Conservation (phyloP, 2,113 vertebrate species). For the Perognathus longimembris region DNA sequence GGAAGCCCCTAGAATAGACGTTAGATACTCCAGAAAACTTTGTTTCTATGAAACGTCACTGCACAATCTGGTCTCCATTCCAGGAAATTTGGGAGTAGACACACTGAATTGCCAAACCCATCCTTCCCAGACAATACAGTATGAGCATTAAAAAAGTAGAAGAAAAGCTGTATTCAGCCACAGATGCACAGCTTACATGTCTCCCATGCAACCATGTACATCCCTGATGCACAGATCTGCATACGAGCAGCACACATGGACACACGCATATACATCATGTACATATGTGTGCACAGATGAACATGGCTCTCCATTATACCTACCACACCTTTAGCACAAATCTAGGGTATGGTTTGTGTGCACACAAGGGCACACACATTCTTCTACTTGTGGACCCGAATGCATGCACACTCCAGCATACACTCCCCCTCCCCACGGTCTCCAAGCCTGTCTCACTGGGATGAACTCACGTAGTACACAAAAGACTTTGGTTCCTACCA, state of each 20-base stretch:
- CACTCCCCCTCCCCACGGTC: fast-evolving
- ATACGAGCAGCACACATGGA: not conserved
- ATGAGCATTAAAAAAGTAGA: not conserved
- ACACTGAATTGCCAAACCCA: not conserved
- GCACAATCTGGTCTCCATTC: not conserved
- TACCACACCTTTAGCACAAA: not conserved
- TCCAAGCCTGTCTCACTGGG: not conserved
- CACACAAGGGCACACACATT: not conserved
- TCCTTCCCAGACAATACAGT: not conserved
- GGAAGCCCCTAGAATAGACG: not conserved
- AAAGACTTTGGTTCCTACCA: not conserved
- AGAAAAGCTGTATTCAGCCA: not conserved
- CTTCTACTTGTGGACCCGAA: not conserved
- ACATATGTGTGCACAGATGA: not conserved
- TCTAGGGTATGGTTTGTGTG: no score
- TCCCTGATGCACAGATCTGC: not conserved
- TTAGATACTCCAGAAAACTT: not conserved
- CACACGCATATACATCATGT: fast-evolving
- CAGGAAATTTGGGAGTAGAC: conserved; percentile 2
- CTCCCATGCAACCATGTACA: not conserved
- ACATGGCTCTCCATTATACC: not conserved
- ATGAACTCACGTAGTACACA: not conserved
- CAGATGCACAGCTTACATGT: not conserved
- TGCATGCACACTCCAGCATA: not conserved
- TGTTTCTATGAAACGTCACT: not conserved